Evolutionary conservation across 2,113 vertebrate species (phyloP).

Genomic region (Sinocyclocheilus anshuiensis): DNA sequence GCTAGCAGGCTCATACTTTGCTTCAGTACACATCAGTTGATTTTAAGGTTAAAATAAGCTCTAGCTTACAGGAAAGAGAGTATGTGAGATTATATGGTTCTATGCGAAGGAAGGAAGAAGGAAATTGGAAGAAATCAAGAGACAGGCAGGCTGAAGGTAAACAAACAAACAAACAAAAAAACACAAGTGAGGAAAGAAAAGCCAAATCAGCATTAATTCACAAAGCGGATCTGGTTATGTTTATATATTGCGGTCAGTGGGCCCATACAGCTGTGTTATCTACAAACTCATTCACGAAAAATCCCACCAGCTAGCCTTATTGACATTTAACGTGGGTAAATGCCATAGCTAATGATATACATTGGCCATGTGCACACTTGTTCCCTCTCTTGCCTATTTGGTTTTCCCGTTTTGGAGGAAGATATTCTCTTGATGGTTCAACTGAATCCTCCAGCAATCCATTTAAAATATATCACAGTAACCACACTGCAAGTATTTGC

Average conservation of each 20-base stretch:
- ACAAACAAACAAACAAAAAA: no score
- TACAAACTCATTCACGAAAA: neutral
- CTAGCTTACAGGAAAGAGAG: neutral
- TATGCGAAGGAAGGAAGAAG: neutral
- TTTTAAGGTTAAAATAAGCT: neutral
- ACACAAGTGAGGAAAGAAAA: neutral
- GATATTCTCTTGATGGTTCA: neutral
- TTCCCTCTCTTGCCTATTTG: neutral
- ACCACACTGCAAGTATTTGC: neutral
- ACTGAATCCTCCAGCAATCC: neutral
- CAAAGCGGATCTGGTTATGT: neutral
- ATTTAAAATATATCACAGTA: slow-evolving; percentile 1
- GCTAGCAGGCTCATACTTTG: neutral
- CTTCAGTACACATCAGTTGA: neutral
- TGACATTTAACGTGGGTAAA: slow-evolving; percentile 25
- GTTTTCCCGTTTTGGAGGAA: neutral
- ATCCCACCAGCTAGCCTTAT: neutral
- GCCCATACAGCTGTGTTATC: neutral
- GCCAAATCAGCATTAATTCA: neutral
- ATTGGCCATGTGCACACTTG: neutral
- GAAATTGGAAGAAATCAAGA: neutral
- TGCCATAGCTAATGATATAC: slow-evolving; percentile 27
- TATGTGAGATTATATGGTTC: neutral
- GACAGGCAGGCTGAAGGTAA: neutral
- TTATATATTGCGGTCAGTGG: neutral